phyloP scores from a whole-genome alignment of 1,140 invertebrate genomes.

The Phortica variegata region DNA sequence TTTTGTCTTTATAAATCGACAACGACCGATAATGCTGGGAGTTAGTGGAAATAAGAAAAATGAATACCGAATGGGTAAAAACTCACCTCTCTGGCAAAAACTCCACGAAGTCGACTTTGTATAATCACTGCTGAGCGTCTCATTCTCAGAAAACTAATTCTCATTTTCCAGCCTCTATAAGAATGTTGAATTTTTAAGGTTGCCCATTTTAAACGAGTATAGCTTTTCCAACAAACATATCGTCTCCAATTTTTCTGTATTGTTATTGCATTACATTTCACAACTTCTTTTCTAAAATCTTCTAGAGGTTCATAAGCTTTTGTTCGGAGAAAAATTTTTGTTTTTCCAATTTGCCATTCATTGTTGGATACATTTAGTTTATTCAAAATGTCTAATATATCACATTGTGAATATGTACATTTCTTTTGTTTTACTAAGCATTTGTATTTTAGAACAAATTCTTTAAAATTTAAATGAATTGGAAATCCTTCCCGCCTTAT shows the following conservation, averaged over 20 bases:
- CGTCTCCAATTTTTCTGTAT: slow-evolving; percentile 79
- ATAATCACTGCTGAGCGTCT: slow-evolving; percentile 85
- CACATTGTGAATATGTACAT: slow-evolving; percentile 12
- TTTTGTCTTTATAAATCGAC: too few species aligned
- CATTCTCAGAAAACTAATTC: slow-evolving; percentile 79
- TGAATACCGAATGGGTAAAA: too few species aligned
- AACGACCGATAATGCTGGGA: too few species aligned
- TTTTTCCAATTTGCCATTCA: slow-evolving; percentile 91
- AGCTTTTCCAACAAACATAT: slow-evolving; percentile 68
- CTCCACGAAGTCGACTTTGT: slow-evolving; percentile 84
- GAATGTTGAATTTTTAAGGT: slow-evolving; percentile 81
- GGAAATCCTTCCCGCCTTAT: slow-evolving; percentile 93
- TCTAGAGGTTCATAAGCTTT: slow-evolving; percentile 86
- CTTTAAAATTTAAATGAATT: slow-evolving; percentile 77
- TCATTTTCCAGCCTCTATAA: slow-evolving; percentile 82
- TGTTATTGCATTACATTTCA: slow-evolving; percentile 70
- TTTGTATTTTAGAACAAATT: slow-evolving; percentile 70
- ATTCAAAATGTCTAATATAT: slow-evolving; percentile 60
- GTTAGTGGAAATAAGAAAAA: too few species aligned
- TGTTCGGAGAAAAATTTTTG: slow-evolving; percentile 84
- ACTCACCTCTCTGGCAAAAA: slow-evolving; percentile 80
- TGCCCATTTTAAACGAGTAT: slow-evolving; percentile 68
- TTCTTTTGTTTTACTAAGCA: slow-evolving; percentile 38
- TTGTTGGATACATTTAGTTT: slow-evolving; percentile 64
- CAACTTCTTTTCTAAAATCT: slow-evolving; percentile 70